These are phyloP conservation scores for Eufriesea mexicana DNA, from an alignment of 1,140 invertebrate species.

Conservation along the genomic window DNA sequence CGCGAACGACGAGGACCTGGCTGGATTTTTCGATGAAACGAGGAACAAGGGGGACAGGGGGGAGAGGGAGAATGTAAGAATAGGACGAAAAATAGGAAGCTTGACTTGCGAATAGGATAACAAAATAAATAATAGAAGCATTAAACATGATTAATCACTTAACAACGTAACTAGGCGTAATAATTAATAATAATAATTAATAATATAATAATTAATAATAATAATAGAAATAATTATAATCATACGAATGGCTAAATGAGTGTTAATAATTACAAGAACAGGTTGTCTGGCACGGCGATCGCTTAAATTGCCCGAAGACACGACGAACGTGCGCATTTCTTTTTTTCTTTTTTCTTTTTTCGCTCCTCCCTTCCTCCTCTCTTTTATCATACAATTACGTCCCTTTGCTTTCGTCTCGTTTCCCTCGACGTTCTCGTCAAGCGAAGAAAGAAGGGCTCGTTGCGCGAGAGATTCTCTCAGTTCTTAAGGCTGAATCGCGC, in stretches of 20 bases:
- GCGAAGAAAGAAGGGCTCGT: constrained; percentile 32
- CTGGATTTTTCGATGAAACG: constrained; percentile 36
- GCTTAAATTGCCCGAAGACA: constrained; percentile 63
- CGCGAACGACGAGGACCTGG: constrained; percentile 1
- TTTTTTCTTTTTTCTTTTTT: neutral
- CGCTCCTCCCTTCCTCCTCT: no score
- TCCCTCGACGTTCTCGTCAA: neutral
- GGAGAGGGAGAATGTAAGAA: constrained; percentile 28
- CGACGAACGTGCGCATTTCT: constrained; percentile 37
- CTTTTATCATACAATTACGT: constrained; percentile 38
- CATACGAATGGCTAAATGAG: constrained; percentile 73
- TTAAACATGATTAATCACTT: constrained; percentile 82
- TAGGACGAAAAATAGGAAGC: constrained; percentile 57
- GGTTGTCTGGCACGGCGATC: constrained; percentile 73
- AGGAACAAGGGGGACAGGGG: constrained; percentile 26
- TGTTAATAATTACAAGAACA: constrained; percentile 78
- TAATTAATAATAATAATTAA: constrained; percentile 74
- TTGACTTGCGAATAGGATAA: constrained; percentile 77
- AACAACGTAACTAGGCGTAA: constrained; percentile 80
- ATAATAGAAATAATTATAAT: constrained; percentile 66
- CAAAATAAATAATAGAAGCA: constrained; percentile 83
- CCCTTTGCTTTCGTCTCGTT: constrained; percentile 3
- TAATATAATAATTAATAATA: constrained; percentile 74
- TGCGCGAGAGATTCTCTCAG: constrained; percentile 63
- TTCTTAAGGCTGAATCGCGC: constrained; percentile 62